Conservation (phyloP, 2,888 invertebrate species). For the Phorcus lineatus region DNA sequence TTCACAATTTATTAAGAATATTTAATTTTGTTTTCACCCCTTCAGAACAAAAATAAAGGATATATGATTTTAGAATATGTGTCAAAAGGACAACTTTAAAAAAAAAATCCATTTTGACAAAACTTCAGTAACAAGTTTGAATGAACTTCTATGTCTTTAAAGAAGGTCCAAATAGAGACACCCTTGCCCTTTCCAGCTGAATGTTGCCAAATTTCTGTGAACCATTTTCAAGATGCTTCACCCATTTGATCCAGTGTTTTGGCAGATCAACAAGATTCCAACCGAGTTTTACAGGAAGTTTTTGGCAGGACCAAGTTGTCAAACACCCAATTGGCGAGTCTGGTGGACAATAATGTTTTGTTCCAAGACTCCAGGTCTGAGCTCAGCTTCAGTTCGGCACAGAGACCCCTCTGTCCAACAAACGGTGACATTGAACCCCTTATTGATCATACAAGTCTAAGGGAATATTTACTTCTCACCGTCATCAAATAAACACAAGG, state of each 20-base stretch:
- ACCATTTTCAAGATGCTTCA: too few species aligned
- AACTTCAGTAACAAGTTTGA: too few species aligned
- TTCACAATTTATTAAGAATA: too few species aligned
- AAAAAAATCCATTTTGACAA: too few species aligned
- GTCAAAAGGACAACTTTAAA: too few species aligned
- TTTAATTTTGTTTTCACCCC: too few species aligned
- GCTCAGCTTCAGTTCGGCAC: neutral
- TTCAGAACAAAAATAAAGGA: too few species aligned
- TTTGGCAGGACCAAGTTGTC: neutral
- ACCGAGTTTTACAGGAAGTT: neutral
- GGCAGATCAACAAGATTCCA: neutral
- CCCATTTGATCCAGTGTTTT: neutral
- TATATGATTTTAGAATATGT: too few species aligned
- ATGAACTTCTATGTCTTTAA: too few species aligned
- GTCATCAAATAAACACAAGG: constrained; percentile 20
- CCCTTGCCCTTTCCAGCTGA: too few species aligned
- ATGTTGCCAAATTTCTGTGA: too few species aligned
- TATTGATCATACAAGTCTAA: constrained; percentile 11
- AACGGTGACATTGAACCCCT: neutral
- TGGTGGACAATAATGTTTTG: constrained; percentile 3
- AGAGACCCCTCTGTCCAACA: neutral
- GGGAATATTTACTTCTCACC: neutral
- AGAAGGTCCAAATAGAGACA: too few species aligned
- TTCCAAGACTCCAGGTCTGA: neutral
- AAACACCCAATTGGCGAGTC: neutral